These are phyloP conservation scores for Notolepis coatsorum DNA, from an alignment of 2,797 vertebrate species.

Conservation along the genomic window DNA sequence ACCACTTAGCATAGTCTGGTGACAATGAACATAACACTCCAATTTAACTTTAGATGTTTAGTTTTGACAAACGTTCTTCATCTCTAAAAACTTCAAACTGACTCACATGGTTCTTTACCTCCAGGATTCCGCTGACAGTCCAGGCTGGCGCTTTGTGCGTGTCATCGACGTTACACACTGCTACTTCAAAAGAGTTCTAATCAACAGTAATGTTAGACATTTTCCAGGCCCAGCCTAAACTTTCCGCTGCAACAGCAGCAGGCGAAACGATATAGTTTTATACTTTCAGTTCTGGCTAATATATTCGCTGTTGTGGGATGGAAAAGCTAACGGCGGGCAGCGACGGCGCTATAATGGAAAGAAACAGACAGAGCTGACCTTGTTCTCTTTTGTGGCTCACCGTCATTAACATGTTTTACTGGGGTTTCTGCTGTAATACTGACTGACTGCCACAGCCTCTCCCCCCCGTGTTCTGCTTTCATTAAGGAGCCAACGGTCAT, in stretches of 20 bases:
- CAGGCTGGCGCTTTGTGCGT: neutral
- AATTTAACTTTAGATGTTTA: too few relatives aligned
- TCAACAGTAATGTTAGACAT: slow-evolving; percentile 4
- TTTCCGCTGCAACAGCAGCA: slow-evolving; percentile 27
- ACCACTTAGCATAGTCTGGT: too few relatives aligned
- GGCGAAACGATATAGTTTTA: slow-evolving; percentile 16
- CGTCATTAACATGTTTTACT: slow-evolving; percentile 3
- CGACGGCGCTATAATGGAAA: slow-evolving; percentile 56
- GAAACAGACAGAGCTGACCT: slow-evolving; percentile 50
- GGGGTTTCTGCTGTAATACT: neutral
- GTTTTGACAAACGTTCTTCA: too few relatives aligned
- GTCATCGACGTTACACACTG: neutral
- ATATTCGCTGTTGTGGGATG: slow-evolving; percentile 8
- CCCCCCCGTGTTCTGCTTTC: slow-evolving; percentile 26
- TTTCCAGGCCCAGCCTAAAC: slow-evolving; percentile 19
- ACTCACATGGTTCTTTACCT: too few relatives aligned
- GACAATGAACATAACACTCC: too few relatives aligned
- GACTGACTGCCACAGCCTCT: neutral
- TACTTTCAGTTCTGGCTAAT: slow-evolving; percentile 34
- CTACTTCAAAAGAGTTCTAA: neutral
- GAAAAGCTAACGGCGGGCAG: slow-evolving; percentile 50
- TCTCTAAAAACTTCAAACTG: too few relatives aligned
- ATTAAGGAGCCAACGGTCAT: slow-evolving; percentile 49
- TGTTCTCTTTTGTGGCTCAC: slow-evolving; percentile 45
- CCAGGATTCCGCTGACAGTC: too few relatives aligned